Base-by-base conservation (phyloP, 2,797 vertebrate species). In the Myiotriccus ornatus region DNA sequence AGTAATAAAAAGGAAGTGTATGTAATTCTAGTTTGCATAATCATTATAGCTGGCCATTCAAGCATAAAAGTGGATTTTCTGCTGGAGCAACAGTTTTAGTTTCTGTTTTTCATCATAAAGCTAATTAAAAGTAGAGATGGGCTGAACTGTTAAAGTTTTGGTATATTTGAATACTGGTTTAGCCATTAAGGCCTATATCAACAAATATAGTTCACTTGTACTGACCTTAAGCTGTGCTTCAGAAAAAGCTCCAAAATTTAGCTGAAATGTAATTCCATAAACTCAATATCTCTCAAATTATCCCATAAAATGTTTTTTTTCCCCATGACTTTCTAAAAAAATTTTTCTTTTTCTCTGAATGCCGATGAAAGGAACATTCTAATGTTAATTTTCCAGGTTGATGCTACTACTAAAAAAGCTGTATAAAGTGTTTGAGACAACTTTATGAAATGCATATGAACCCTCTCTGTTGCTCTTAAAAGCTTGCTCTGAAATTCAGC, bases 1-100 rank as follows among this genome's bases (percentile, higher is more conserved):
- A 92, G 71, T 60, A 95, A 87, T 91, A 92, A 84, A 93, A 95
- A 71, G 44, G 21, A 95, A 78, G 71, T 34, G n/a, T 79, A 75
- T 1, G 2, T 89, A 60, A 56, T 96, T 97, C 92, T 94, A 93
- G 55, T 95, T 93, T 95, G 75, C 87, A 95, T 95, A 96, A 83
- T 83, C 56, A 80, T 97, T 96, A 95, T n/a, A 94, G 57, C 62
- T 89, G 64, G 77, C 63, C 73, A 94, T 94, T 96, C 87, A 95
- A 94, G 88, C 80, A 93, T 91, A 96, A 95, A 97, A 93, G 81
- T 95, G 95, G 75, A 95, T 97, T 96, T 97, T 95, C 68, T 97
- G 84, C 87, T 91, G 84, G 49, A 92, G 65, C 69, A 93, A 97
- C 43, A 92, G 49, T 93, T 97, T 97, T 87, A 53, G 57, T 73